A percentile compares a stretch with the other conserved stretches of the same genome.
phyloP scores from a whole-genome alignment of 2,888 invertebrate genomes.

The Nomada goodeniana region DNA sequence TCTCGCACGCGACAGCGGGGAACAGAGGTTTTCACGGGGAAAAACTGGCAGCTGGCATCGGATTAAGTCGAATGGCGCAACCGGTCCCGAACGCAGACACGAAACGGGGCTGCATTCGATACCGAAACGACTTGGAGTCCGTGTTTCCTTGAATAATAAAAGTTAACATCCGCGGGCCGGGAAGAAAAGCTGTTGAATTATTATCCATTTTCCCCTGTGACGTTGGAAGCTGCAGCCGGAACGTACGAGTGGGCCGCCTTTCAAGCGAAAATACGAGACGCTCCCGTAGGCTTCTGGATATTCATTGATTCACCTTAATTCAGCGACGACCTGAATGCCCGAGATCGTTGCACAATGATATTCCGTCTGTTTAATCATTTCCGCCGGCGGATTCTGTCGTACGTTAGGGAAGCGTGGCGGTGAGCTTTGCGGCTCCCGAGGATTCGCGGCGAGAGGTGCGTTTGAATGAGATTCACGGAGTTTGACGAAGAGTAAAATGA shows the following conservation, averaged over 20 bases:
- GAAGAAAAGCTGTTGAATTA: constrained; percentile 40
- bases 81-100: constrained; percentile 15
- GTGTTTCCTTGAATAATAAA: constrained; percentile 44
- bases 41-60: too few species aligned
- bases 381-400: neutral
- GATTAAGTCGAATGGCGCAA: too few species aligned
- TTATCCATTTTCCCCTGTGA: constrained; percentile 7
- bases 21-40: neutral
- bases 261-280: neutral
- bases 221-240: neutral
- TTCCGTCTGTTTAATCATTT: constrained; percentile 15
- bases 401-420: neutral
- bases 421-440: neutral
- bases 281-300: neutral
- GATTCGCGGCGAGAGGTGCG: neutral
- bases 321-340: neutral
- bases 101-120: constrained; percentile 42
- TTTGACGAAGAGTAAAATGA: too few species aligned
- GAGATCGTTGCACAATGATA: neutral
- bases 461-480: neutral
- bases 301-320: neutral
- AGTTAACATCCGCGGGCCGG: constrained; percentile 23
- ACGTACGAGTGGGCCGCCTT: neutral
- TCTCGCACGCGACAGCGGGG: neutral
- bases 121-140: constrained; percentile 27